These are phyloP conservation scores for Salarias fasciatus DNA, from an alignment of 2,797 vertebrate species.

Conservation along the genomic window DNA sequence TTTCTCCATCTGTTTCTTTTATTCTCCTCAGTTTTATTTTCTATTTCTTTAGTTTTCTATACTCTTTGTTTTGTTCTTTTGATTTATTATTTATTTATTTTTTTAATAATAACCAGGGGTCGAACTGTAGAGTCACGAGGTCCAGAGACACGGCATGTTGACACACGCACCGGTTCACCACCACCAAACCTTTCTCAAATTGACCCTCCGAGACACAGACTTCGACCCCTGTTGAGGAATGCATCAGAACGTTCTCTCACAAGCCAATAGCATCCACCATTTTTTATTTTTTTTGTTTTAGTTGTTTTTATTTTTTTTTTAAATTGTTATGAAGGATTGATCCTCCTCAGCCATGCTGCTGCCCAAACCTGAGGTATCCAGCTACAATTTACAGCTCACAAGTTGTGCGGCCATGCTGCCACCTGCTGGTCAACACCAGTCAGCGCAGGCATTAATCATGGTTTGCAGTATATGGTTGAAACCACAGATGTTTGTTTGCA, in stretches of 20 bases:
- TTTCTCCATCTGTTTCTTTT: slow-evolving; percentile 63
- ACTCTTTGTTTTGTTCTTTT: slow-evolving; percentile 1
- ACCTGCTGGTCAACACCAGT: slow-evolving; percentile 80
- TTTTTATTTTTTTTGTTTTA: too few species aligned
- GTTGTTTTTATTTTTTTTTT: too few species aligned
- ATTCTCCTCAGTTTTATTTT: slow-evolving; percentile 23
- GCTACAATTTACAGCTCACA: slow-evolving; percentile 50
- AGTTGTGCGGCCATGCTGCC: slow-evolving; percentile 78
- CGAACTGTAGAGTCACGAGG: slow-evolving; percentile 78
- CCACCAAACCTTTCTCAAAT: too few species aligned
- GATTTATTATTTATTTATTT: too few species aligned
- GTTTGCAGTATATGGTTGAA: slow-evolving; percentile 63
- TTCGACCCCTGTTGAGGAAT: slow-evolving; percentile 84
- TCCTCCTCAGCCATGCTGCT: slow-evolving; percentile 65
- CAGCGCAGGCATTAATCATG: slow-evolving; percentile 68
- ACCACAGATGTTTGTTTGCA: slow-evolving; percentile 64
- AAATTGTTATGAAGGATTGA: slow-evolving; percentile 30
- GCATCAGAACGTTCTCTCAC: slow-evolving; percentile 58
- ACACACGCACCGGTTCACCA: too few species aligned
- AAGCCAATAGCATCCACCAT: slow-evolving; percentile 53
- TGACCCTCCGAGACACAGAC: slow-evolving; percentile 43
- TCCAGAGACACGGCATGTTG: slow-evolving; percentile 76
- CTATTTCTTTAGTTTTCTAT: too few species aligned
- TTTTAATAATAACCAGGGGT: slow-evolving; percentile 83
- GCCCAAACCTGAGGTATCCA: slow-evolving; percentile 54